Evolutionary conservation across 1,140 invertebrate species (phyloP), one percentile per base, ranked within the genome.

Genomic region (Chelonus insularis): DNA sequence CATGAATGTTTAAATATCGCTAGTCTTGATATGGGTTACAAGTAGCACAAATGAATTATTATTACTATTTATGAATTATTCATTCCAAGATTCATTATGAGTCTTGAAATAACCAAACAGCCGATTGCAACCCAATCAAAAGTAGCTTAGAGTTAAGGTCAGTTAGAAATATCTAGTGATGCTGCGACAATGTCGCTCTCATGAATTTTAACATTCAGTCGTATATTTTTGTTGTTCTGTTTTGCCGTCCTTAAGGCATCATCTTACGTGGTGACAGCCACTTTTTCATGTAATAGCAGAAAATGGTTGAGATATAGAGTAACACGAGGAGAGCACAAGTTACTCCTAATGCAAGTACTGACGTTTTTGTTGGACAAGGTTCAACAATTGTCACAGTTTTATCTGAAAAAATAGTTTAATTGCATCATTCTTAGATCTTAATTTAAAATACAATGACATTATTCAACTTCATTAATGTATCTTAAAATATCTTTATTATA

Each of bases 281-380:
- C 76, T 93, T 93, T 75, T 91, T 92, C 89, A 93, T 93, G 83
- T 92, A 93, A 80, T 94, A 94, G 77, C 90, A 93, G 83, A 93
- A 93, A 64, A 94, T 85, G 20, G 92, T 95, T 55, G 89, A 91
- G 69, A 94, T 88, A 81, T 97, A 96, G 12, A 96, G 86, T n/a
- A 96, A 85, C 36, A 95, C 86, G 60, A 97, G 83, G 34, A 96
- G 84, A 36, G 92, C 93, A 75, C 93, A 95, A 39, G 93, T 94
- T 1, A 96, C 91, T 52, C 91, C 91, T 41, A 97, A 79, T 1
- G 93, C 89, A 43, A 96, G 77, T 1, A 97, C 91, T 3, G 94
- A 95, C 16, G 90, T 91, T 78, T 93, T 93, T 58, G 92, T 95
- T 16, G 94, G 93, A 76, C 94, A 96, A 2, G 91, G 91, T 73